phyloP scores from a whole-genome alignment of 2,113 vertebrate genomes.

The Tautogolabrus adspersus region DNA sequence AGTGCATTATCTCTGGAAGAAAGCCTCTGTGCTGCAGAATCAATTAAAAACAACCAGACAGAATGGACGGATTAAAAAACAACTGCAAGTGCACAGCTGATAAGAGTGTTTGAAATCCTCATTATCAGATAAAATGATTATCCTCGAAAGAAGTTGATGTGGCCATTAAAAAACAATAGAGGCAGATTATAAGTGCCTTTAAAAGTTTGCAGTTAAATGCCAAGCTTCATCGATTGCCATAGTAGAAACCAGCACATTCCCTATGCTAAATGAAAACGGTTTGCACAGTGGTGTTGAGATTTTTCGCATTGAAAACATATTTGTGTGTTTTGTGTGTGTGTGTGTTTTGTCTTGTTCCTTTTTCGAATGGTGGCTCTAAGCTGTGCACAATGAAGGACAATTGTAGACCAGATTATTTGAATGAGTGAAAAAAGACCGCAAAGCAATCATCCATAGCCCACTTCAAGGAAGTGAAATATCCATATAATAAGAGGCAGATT shows the following conservation, averaged over 20 bases:
- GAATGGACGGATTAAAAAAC: constrained; percentile 83
- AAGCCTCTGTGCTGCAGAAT: constrained; percentile 78
- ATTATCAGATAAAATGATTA: constrained; percentile 88
- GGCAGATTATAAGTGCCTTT: constrained; percentile 74
- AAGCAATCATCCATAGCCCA: constrained; percentile 52
- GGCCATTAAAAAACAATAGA: constrained; percentile 80
- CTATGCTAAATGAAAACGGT: constrained; percentile 58
- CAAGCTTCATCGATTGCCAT: constrained; percentile 74
- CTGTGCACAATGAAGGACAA: constrained; percentile 63
- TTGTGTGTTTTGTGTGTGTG: constrained; percentile 12
- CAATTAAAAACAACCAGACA: constrained; percentile 83
- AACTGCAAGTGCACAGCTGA: constrained; percentile 79
- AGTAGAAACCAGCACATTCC: constrained; percentile 43
- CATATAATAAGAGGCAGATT: constrained; percentile 73
- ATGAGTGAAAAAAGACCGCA: constrained; percentile 31
- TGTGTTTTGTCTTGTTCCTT: constrained; percentile 4
- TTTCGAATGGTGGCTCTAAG: constrained; percentile 33
- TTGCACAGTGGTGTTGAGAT: constrained; percentile 27
- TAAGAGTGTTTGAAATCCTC: constrained; percentile 84
- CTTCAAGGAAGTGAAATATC: constrained; percentile 68
- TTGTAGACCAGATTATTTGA: constrained; percentile 65
- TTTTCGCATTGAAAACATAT: constrained; percentile 50
- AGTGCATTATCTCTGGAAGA: constrained; percentile 81
- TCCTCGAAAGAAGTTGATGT: constrained; percentile 79
- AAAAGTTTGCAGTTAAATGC: constrained; percentile 80